Evolutionary conservation across 2,113 vertebrate genomes (phyloP).

Genomic region (Neodon shergylaensis): DNA sequence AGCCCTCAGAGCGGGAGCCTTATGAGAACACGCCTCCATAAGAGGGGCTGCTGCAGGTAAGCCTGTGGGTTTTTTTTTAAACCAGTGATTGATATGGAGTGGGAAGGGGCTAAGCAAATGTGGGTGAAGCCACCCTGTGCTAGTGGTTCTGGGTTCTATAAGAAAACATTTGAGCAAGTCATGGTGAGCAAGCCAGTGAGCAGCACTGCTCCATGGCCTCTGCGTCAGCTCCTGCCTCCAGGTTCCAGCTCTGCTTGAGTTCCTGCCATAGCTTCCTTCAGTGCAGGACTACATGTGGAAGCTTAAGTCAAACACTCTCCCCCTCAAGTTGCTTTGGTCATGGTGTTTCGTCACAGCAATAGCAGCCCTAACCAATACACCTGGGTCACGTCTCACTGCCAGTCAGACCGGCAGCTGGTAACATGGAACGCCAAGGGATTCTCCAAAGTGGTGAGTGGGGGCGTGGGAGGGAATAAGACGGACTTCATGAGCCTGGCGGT

Average conservation of each 20-base stretch:
- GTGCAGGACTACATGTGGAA: not conserved
- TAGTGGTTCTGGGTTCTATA: not conserved
- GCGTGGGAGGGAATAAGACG: fast-evolving
- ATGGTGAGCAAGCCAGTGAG: not conserved
- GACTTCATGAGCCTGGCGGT: no score
- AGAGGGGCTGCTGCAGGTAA: not conserved
- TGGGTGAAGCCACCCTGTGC: not conserved
- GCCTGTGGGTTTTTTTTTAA: not conserved
- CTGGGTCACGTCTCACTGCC: fast-evolving
- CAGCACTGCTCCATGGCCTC: not conserved
- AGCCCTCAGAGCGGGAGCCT: not conserved
- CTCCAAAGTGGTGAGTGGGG: fast-evolving
- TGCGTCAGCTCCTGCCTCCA: not conserved
- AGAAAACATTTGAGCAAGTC: not conserved
- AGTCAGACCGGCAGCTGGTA: fast-evolving
- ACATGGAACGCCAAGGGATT: fast-evolving
- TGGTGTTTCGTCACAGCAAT: not conserved
- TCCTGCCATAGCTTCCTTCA: no score
- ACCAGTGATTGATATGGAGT: not conserved
- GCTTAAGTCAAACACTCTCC: not conserved
- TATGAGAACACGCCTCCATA: no score
- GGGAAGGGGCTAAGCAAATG: not conserved
- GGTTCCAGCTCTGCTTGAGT: not conserved
- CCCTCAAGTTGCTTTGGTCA: not conserved
- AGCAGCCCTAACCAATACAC: not conserved